phyloP scores from a whole-genome alignment of 53 echinoderm and acorn worm genomes.

The Holothuria scabra region DNA sequence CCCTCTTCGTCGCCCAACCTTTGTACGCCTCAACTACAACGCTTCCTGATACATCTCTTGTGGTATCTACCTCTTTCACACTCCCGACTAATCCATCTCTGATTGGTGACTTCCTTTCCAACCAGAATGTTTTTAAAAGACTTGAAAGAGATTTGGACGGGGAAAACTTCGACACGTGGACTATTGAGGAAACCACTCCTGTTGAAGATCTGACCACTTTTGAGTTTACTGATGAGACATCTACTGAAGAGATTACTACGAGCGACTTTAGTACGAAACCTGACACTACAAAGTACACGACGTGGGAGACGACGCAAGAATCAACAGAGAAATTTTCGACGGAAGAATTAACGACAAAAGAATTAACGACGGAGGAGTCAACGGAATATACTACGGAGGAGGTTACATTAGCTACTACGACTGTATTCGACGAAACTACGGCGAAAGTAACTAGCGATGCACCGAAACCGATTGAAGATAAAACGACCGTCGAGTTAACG shows the following conservation, averaged over 20 bases:
- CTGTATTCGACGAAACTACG: neutral
- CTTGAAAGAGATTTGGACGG: neutral
- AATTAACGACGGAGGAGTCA: too few relatives aligned
- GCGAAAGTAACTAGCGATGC: neutral
- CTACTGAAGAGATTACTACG: neutral
- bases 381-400: too few relatives aligned
- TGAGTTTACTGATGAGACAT: neutral
- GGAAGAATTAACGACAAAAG: neutral
- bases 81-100: neutral
- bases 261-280: too few relatives aligned
- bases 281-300: too few relatives aligned
- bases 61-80: neutral
- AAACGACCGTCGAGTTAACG: neutral
- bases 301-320: neutral
- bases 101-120: conserved; percentile 12
- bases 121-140: neutral
- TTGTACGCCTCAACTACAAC: neutral
- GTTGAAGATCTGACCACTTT: neutral
- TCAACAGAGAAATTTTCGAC: neutral
- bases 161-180: conserved; percentile 2
- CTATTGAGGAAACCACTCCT: conserved; percentile 12
- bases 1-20: neutral
- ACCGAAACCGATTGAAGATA: neutral
- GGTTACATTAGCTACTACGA: too few relatives aligned
- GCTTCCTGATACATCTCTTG: neutral